Conservation (phyloP, 2,113 vertebrate genomes). For the Casuarius casuarius region DNA sequence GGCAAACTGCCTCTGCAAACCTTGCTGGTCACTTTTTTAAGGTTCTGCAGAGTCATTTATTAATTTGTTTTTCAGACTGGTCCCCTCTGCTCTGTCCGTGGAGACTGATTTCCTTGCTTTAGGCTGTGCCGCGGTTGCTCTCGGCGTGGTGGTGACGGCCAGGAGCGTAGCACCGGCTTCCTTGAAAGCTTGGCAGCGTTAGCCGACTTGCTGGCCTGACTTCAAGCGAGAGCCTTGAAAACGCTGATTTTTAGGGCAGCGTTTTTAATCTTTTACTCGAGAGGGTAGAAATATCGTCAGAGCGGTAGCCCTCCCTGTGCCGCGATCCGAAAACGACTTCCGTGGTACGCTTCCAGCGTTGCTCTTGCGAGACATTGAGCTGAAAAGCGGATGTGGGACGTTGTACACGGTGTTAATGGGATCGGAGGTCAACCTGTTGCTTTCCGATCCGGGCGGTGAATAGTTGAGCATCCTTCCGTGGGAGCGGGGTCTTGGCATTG, state of each 20-base stretch:
- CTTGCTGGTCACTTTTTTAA: neutral
- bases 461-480: neutral
- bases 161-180: neutral
- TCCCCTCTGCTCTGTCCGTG: no score
- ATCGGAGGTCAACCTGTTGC: neutral
- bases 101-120: neutral
- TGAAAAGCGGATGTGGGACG: neutral
- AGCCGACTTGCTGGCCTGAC: neutral
- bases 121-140: neutral
- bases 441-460: neutral
- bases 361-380: neutral
- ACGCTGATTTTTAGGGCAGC: neutral
- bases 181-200: neutral
- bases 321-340: neutral
- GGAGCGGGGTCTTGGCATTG: no score
- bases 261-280: neutral
- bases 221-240: neutral
- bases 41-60: neutral
- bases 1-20: neutral
- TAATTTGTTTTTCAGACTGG: neutral
- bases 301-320: neutral
- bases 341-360: neutral
- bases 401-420: no score
- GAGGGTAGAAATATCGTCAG: rapidly evolving
- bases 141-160: neutral